Evolutionary conservation across 2,797 vertebrate genomes (phyloP), one percentile per base, ranked within the genome.

Genomic region (Hoplostethus mediterraneus): DNA sequence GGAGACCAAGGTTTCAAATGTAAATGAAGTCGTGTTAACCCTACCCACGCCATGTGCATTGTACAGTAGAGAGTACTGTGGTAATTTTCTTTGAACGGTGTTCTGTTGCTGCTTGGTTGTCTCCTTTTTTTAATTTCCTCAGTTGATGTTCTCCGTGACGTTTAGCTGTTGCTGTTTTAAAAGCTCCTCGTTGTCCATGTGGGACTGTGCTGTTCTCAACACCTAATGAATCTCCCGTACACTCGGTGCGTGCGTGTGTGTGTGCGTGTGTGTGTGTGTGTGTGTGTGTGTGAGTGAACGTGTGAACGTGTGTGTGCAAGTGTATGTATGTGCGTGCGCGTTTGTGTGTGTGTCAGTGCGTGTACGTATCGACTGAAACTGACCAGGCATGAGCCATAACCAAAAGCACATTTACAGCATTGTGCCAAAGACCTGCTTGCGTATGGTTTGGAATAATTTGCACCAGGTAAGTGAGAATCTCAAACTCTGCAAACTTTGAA

Each of bases 1-100:
- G 95, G 95, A 94, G 95, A 93, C 68, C 60, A 44, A 82, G 76
- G 84, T 91, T 79, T 86, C 11, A 89, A 89, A 92, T 95, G 93
- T 94, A 94, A 93, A 94, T 94, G 92, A 93, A 92, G 74, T 93
- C 81, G 88, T 93, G 90, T 93, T 86, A 87, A 92, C 85, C 93
- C 89, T 93, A 90, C 94, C 93, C 91, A 93, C 90, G 53, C 90
- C 91, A 93, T 92, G 91, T 94, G 93, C 90, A 91, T 91, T 68
- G 87, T 93, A 89, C 87, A 93, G 92, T 94, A 91, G 93, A 94
- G 89, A 92, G 89, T 94, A 92, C 86, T 93, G 88, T 91, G 86
- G 83, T 90, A 71, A 54, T 36, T 87, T 83, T 21, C 21, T 21
- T 21, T 21, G 54, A 79, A 54, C 75, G 47, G 66, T 89, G 87